These are phyloP conservation scores for Griposia aprilina DNA, from an alignment of 2,888 invertebrate genomes.

Conservation along the genomic window DNA sequence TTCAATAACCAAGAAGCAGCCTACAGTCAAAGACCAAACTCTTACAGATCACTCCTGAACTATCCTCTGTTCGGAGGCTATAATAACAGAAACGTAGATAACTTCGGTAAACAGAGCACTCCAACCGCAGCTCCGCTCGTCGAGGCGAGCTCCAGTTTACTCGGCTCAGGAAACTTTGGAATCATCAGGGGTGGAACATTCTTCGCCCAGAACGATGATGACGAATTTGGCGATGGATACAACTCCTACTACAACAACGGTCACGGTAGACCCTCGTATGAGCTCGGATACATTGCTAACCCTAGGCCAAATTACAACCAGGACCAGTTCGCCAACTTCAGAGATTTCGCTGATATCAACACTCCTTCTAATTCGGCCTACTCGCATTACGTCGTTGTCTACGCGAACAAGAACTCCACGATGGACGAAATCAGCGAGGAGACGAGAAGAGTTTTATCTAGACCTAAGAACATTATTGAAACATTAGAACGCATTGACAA, in stretches of 20 bases:
- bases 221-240: slow-evolving; percentile 91
- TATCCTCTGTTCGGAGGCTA: slow-evolving; percentile 86
- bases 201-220: slow-evolving; percentile 94
- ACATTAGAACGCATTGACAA: slow-evolving; percentile 94
- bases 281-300: slow-evolving; percentile 91
- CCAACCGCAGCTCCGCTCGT: slow-evolving; percentile 83
- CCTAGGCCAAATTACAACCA: slow-evolving; percentile 94
- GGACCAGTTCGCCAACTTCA: slow-evolving; percentile 97
- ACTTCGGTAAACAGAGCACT: slow-evolving; percentile 82
- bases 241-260: slow-evolving; percentile 92
- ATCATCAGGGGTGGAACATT: slow-evolving; percentile 97
- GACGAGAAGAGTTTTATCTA: slow-evolving; percentile 83
- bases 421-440: slow-evolving; percentile 89
- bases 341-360: slow-evolving; percentile 97
- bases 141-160: slow-evolving; percentile 91
- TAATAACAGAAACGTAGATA: slow-evolving; percentile 78
- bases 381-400: slow-evolving; percentile 95
- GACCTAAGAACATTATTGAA: slow-evolving; percentile 96
- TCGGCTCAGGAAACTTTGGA: slow-evolving; percentile 96
- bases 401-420: slow-evolving; percentile 95
- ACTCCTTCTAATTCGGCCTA: slow-evolving; percentile 95
- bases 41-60: slow-evolving; percentile 86
- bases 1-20: slow-evolving; percentile 91
- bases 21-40: slow-evolving; percentile 91
- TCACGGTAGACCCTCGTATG: slow-evolving; percentile 93